Percentiles rank a stretch among this genome's conserved stretches.
phyloP scores from a whole-genome alignment of 2,888 invertebrate genomes.

The Lochmaea capreae region DNA sequence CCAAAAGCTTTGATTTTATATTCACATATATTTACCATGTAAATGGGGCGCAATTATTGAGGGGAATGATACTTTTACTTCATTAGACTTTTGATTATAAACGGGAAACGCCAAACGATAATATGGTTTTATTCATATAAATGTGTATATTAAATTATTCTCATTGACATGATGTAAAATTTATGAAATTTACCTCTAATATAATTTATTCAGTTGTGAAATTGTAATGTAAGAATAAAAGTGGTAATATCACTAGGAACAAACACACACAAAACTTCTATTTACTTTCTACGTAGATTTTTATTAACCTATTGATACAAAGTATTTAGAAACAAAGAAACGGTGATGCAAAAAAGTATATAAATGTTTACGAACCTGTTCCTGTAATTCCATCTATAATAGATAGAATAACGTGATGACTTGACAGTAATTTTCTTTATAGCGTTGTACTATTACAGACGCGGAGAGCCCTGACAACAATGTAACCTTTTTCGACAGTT shows the following conservation, averaged over 20 bases:
- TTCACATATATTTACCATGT: constrained; percentile 37
- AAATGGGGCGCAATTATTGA: constrained; percentile 31
- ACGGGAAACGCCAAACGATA: constrained; percentile 4
- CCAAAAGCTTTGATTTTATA: constrained; percentile 41
- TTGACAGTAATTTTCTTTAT: constrained; percentile 56
- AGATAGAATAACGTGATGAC: constrained; percentile 55
- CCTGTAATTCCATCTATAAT: constrained; percentile 37
- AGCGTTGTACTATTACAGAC: constrained; percentile 50
- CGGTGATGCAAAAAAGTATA: constrained; percentile 11
- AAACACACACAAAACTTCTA: too few species aligned
- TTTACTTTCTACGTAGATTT: too few species aligned
- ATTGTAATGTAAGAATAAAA: too few species aligned
- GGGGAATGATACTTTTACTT: constrained; percentile 32
- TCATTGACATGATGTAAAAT: neutral
- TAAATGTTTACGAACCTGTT: constrained; percentile 54
- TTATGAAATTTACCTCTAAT: too few species aligned
- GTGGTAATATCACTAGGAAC: too few species aligned
- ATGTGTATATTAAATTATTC: constrained; percentile 27
- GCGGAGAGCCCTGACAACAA: constrained; percentile 48
- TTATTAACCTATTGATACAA: too few species aligned
- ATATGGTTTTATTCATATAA: constrained; percentile 17
- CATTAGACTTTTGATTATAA: constrained; percentile 31
- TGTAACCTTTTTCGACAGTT: constrained; percentile 53
- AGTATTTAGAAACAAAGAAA: neutral
- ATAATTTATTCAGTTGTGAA: neutral